Percentiles rank a stretch among this genome's conserved stretches.
These are phyloP conservation scores for Drymonia ruficornis DNA, from an alignment of 2,888 invertebrate species.

Conservation along the genomic window DNA sequence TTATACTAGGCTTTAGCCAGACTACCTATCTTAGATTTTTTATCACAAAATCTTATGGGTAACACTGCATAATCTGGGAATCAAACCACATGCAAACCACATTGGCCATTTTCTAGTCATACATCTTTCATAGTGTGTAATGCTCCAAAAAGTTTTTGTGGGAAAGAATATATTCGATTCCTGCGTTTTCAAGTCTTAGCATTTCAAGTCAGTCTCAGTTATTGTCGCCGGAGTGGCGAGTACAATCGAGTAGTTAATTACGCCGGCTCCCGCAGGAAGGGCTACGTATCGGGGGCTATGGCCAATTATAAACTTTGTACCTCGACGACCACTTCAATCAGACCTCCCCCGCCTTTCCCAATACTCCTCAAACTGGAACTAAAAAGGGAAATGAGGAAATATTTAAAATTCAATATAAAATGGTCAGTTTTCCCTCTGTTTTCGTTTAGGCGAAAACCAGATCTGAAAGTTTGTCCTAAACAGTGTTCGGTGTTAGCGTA, in stretches of 20 bases:
- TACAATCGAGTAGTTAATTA: conserved; percentile 74
- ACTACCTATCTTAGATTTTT: too few species aligned
- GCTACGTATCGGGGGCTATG: conserved; percentile 69
- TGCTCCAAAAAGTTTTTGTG: too few species aligned
- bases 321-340: conserved; percentile 45
- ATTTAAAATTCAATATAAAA: conserved; percentile 37
- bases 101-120: too few species aligned
- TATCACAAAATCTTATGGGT: too few species aligned
- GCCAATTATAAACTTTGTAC: conserved; percentile 80
- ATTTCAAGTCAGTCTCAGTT: conserved; percentile 26
- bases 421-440: conserved; percentile 60
- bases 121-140: too few species aligned
- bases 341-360: conserved; percentile 35
- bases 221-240: conserved; percentile 40
- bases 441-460: conserved; percentile 70
- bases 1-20: too few species aligned
- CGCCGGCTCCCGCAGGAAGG: conserved; percentile 50
- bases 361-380: conserved; percentile 14
- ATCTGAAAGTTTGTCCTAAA: conserved; percentile 72
- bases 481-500: conserved; percentile 51
- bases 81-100: too few species aligned
- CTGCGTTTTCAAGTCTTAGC: conserved; percentile 20
- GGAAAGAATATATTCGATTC: conserved; percentile 13
- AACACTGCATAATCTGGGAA: too few species aligned
- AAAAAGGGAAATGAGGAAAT: conserved; percentile 25